Evolutionary conservation across 2,888 invertebrate genomes (phyloP), one percentile per base, ranked within the genome.

Genomic region (Biston betularia): DNA sequence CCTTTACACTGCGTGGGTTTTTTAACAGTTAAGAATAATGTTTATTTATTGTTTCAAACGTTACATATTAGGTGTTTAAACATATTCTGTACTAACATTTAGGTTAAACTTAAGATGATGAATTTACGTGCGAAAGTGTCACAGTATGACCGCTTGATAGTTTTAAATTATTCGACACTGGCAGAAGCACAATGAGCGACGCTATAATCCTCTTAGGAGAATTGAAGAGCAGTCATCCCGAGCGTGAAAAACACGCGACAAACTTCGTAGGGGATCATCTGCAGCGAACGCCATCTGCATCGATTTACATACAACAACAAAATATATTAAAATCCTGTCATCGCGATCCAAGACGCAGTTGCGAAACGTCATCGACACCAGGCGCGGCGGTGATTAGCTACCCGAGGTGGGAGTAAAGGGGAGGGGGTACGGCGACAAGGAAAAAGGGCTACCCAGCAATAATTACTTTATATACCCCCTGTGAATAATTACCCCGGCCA

Each of bases 301-400:
- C 81, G 81, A 90, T 93, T 92, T 90, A 90, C 92, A 93, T 92
- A 89, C 85, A 84, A 86, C 89, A 88, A 83, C 86, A 87, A 90
- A 90, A 91, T 91, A 92, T 92, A 93, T 93, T 93, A 93, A 93
- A 93, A 93, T 89, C 77, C 92, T 92, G 93, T 92, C 92, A 92
- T 84, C 89, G 82, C 82, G 82, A 86, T 87, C 84, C 87, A 89
- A 90, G 89, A 89, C 86, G 84, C 88, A 89, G 89, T 88, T 87
- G 89, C 84, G 86, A 87, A 84, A 84, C 89, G 93, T 92, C 93
- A 92, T 86, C 78, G 90, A 79, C 93, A 93, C 90, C 92, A 84
- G 92, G 89, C 84, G 88, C 81, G 82, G 81, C 80, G 86, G 89
- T 90, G 92, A 92, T 92, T 92, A 91, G 88, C 84, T 79, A 62